Percentiles rank a stretch among this genome's conserved stretches.
phyloP scores from a whole-genome alignment of 1,140 invertebrate genomes.

The Panagrolaimus sp. region DNA sequence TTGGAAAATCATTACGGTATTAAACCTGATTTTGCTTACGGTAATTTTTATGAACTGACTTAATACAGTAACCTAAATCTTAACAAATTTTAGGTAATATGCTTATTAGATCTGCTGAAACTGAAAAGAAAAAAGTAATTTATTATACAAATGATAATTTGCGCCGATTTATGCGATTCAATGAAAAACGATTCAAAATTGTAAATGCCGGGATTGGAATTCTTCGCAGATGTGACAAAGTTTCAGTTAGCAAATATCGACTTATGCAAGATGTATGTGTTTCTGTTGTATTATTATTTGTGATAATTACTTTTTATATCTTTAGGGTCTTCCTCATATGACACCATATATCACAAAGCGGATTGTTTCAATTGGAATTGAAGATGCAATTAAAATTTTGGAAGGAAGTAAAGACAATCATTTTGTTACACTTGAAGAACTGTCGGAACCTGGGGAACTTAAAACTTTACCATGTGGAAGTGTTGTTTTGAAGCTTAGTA shows the following conservation, averaged over 20 bases:
- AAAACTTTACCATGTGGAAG: conserved; percentile 24
- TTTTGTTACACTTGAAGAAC: conserved; percentile 31
- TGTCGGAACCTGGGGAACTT: conserved; percentile 22
- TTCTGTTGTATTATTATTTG: conserved; percentile 17
- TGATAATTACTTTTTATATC: neutral
- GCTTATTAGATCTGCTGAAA: conserved; percentile 42
- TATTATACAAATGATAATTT: conserved; percentile 55
- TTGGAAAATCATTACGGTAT: conserved; percentile 48
- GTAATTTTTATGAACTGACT: conserved; percentile 30
- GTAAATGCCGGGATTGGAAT: conserved; percentile 34
- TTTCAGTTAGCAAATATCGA: conserved; percentile 35
- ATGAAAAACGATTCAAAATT: conserved; percentile 40
- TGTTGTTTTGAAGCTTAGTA: conserved; percentile 24
- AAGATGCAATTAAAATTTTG: conserved; percentile 30
- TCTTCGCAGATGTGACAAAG: conserved; percentile 37
- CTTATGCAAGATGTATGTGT: conserved; percentile 44
- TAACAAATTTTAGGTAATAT: too few relatives aligned
- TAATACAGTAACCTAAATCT: too few relatives aligned
- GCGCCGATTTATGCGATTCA: conserved; percentile 44
- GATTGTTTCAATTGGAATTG: conserved; percentile 25
- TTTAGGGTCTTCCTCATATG: conserved; percentile 35
- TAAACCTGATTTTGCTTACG: conserved; percentile 35
- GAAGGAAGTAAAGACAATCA: conserved; percentile 32
- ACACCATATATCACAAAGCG: conserved; percentile 39
- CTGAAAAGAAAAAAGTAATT: conserved; percentile 46